Conservation (phyloP, 2,113 vertebrate species). For the Brachirus orientalis region DNA sequence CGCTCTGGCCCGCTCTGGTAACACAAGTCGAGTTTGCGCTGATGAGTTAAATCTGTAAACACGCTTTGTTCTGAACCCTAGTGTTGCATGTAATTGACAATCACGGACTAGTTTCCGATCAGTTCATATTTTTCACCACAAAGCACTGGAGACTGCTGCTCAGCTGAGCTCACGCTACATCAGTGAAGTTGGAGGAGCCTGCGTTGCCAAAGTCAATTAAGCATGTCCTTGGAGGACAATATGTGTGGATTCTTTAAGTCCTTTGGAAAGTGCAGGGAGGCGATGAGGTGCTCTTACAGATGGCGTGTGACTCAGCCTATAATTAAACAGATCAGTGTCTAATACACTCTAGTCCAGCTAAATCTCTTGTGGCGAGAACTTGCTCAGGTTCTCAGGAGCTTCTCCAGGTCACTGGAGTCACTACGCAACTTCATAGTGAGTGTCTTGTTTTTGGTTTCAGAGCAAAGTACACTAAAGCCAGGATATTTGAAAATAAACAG, state of each 20-base stretch:
- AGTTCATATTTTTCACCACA: slow-evolving; percentile 32
- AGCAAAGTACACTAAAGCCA: no score
- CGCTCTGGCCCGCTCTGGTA: slow-evolving; percentile 33
- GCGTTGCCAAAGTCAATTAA: slow-evolving; percentile 71
- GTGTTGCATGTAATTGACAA: slow-evolving; percentile 53
- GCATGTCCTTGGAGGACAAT: slow-evolving; percentile 70
- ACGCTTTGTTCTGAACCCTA: slow-evolving; percentile 48
- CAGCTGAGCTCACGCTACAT: no score
- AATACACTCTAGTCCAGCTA: slow-evolving; percentile 62
- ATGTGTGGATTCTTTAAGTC: slow-evolving; percentile 72
- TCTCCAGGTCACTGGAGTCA: slow-evolving; percentile 36
- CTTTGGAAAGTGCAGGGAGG: slow-evolving; percentile 57
- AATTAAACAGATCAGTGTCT: slow-evolving; percentile 81
- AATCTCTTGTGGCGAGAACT: slow-evolving; percentile 69
- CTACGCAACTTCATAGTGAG: no score
- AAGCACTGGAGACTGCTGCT: slow-evolving; percentile 34
- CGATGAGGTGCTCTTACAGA: slow-evolving; percentile 74
- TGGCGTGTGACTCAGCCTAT: slow-evolving; percentile 73
- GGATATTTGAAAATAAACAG: no score
- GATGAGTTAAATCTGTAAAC: slow-evolving; percentile 55
- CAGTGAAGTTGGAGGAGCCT: slow-evolving; percentile 38
- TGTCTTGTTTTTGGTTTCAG: no score
- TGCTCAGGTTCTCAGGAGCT: slow-evolving; percentile 46
- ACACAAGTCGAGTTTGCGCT: slow-evolving; percentile 35
- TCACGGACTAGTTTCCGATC: slow-evolving; percentile 64